phyloP scores from a whole-genome alignment of 2,888 invertebrate genomes.

The Apamea epomidion region DNA sequence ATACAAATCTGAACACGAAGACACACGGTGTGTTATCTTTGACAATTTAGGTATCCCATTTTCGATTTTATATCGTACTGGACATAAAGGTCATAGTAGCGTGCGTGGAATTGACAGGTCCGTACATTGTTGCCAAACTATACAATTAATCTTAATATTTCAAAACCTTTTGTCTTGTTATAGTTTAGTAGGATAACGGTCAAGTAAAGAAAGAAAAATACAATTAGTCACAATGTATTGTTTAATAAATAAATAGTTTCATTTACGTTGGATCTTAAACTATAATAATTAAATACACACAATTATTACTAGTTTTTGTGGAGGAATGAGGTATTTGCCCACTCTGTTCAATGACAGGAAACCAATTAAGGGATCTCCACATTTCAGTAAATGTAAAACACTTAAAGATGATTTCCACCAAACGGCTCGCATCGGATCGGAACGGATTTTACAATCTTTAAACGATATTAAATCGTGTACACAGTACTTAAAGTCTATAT shows the following conservation, averaged over 20 bases:
- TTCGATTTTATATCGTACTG: constrained; percentile 35
- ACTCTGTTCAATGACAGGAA: not conserved
- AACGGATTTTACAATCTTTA: too few species aligned
- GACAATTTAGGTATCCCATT: constrained; percentile 44
- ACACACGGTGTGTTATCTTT: constrained; percentile 39
- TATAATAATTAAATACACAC: not conserved
- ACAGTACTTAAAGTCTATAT: too few species aligned
- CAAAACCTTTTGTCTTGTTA: constrained; percentile 39
- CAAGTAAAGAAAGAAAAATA: constrained; percentile 38
- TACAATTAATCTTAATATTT: constrained; percentile 57
- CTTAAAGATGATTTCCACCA: too few species aligned
- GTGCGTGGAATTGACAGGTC: constrained; percentile 44
- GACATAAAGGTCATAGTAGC: constrained; percentile 53
- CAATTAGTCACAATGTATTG: constrained; percentile 24
- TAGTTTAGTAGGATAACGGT: constrained; percentile 35
- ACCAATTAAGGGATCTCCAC: not conserved
- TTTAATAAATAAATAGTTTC: constrained; percentile 55
- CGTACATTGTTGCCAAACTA: constrained; percentile 48
- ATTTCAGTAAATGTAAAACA: not conserved
- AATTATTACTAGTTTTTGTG: not conserved
- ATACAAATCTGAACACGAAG: constrained; percentile 61
- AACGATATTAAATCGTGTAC: too few species aligned
- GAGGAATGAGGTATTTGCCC: not conserved
- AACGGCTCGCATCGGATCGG: too few species aligned
- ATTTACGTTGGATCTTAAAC: not conserved